Evolutionary conservation across 2,888 invertebrate species (phyloP), one percentile per base, ranked within the genome.

Genomic region (Odontomyia ornata): DNA sequence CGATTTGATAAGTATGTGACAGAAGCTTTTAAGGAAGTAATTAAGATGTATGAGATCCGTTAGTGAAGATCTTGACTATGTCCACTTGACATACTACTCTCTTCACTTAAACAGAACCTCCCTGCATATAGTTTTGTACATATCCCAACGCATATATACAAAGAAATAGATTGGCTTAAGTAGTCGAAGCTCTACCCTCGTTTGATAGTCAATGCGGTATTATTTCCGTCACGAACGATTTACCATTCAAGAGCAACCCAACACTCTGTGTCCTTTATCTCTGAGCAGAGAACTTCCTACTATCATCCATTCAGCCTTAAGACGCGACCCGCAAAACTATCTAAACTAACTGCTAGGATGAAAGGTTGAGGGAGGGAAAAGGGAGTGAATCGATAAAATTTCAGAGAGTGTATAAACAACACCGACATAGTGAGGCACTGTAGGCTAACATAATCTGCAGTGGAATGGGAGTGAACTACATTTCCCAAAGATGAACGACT

Each of bases 11-110:
- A 28, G 56, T 30, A 57, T 36, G 57, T 57, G 73, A 73, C 73
- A 73, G 73, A 23, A 60, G 73, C 57, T 57, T 73, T 36, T 57
- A 73, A 60, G 73, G 73, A 73, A 57, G 73, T 73, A 73, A 73
- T 73, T 73, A 73, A 73, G 73, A 73, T 60, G 57, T 57, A 73
- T 73, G 57, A 36, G 73, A 73, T 57, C 36, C 43, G 18, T 57
- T 21, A n/a, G 30, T 52, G 56, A 28, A 27, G 43, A 28, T 62
- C 27, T 65, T 36, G 65, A n/a, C 36, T 65, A 18, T 23, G 30
- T 72, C 56, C 72, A 72, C 60, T 60, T 73, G 72, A 73, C 57
- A 73, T 18, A 57, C 65, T 69, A 46, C 25, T 23, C 46, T 69
- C 46, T 21, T 21, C 25, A 18, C 36, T 36, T 36, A 36, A 36